Conservation (phyloP, 2,888 invertebrate genomes). For the Sphaeridia pumilis region DNA sequence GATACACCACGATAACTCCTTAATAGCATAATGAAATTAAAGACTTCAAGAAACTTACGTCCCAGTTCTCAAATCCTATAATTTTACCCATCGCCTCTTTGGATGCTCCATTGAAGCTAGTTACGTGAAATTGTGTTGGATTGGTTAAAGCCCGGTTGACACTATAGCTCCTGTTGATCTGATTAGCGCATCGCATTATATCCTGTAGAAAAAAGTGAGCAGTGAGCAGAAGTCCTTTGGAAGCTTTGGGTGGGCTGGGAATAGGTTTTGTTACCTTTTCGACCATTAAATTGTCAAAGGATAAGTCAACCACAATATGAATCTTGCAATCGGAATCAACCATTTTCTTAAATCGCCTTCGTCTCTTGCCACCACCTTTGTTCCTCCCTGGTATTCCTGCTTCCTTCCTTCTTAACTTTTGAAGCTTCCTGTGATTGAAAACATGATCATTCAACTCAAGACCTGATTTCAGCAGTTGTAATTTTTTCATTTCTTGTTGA, state of each 20-base stretch:
- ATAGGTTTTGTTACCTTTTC: constrained; percentile 49
- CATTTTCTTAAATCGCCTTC: constrained; percentile 47
- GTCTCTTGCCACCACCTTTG: constrained; percentile 17
- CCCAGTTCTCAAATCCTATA: constrained; percentile 84
- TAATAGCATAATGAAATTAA: neutral
- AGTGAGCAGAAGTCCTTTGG: constrained; percentile 2
- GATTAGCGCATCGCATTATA: constrained; percentile 76
- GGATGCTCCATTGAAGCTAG: constrained; percentile 63
- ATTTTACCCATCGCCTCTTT: constrained; percentile 64
- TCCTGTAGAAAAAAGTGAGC: constrained; percentile 46
- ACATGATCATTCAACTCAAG: neutral
- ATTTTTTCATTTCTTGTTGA: neutral
- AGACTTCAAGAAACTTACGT: constrained; percentile 49
- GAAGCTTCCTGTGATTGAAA: constrained; percentile 5
- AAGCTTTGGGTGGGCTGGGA: too few relatives aligned
- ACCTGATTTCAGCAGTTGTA: neutral
- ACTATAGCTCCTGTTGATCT: constrained; percentile 80
- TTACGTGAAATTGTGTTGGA: constrained; percentile 72
- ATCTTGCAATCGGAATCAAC: constrained; percentile 55
- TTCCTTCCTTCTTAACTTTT: constrained; percentile 11
- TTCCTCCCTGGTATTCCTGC: constrained; percentile 6
- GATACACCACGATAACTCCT: neutral
- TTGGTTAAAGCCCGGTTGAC: constrained; percentile 67
- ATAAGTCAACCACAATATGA: constrained; percentile 72
- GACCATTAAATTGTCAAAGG: constrained; percentile 82